phyloP scores from a whole-genome alignment of 2,797 vertebrate genomes.

The Distichodus sexfasciatus region DNA sequence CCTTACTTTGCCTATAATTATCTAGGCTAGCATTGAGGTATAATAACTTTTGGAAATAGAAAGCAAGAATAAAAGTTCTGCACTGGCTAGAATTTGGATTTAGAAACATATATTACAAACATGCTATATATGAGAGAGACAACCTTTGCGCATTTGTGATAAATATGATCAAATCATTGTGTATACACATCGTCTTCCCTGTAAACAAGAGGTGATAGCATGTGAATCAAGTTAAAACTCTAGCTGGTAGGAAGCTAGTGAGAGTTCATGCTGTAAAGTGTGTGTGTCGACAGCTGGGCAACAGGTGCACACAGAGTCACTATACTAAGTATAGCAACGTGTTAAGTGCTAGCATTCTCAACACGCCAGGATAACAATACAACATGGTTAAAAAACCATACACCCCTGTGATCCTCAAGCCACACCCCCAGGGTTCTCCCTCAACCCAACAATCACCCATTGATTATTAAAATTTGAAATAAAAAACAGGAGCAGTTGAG shows the following conservation, averaged over 20 bases:
- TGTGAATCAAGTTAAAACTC: conserved; percentile 27
- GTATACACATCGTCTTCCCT: neutral
- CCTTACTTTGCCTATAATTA: too few relatives aligned
- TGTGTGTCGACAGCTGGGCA: conserved; percentile 45
- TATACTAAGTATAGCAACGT: conserved; percentile 64
- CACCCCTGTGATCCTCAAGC: conserved; percentile 38
- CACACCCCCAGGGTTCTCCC: neutral
- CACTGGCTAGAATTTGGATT: too few relatives aligned
- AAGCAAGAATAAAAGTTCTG: too few relatives aligned
- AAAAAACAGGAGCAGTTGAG: too few relatives aligned
- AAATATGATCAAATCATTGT: too few relatives aligned
- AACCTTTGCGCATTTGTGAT: neutral
- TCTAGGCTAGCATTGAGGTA: too few relatives aligned
- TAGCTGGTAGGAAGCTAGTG: conserved; percentile 19
- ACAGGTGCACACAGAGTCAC: conserved; percentile 69
- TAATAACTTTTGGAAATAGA: too few relatives aligned
- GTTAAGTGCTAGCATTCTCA: conserved; percentile 56
- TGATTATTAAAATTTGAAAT: neutral
- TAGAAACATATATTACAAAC: neutral
- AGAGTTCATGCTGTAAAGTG: conserved; percentile 17
- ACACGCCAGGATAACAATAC: conserved; percentile 58
- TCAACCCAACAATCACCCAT: neutral
- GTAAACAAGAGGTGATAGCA: conserved; percentile 28
- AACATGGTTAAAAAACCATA: conserved; percentile 50
- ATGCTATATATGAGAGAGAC: neutral